These are phyloP conservation scores for Neodiprion virginianus DNA, from an alignment of 1,140 invertebrate genomes.

Conservation along the genomic window DNA sequence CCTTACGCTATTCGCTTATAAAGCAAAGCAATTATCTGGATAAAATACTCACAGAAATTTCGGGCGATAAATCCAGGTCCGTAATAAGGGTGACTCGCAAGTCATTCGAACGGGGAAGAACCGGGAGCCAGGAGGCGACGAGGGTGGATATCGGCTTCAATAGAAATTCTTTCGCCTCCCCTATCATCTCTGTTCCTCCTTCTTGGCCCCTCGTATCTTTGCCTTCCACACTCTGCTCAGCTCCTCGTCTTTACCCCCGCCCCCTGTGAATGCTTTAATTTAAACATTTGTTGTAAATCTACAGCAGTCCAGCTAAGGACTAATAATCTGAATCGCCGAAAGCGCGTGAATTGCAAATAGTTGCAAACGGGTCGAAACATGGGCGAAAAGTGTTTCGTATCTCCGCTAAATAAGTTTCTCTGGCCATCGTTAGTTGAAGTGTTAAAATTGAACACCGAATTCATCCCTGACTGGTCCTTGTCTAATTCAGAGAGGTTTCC, in stretches of 20 bases:
- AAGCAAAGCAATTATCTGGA: conserved; percentile 48
- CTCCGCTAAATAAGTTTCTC: no score
- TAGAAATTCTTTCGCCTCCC: conserved; percentile 48
- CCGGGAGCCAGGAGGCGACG: conserved; percentile 13
- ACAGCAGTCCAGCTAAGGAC: no score
- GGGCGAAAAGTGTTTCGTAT: no score
- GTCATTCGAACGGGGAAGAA: conserved; percentile 41
- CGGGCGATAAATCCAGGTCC: conserved; percentile 45
- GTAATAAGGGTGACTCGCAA: conserved; percentile 53
- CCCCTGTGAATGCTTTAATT: conserved; percentile 34
- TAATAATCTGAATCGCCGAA: no score
- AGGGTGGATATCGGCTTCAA: conserved; percentile 45
- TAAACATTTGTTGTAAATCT: conserved; percentile 40
- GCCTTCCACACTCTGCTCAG: no score
- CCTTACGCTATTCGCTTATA: conserved; percentile 38
- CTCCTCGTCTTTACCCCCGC: neutral
- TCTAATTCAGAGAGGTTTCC: neutral
- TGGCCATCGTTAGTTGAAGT: no score
- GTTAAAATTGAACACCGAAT: no score
- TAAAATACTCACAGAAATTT: conserved; percentile 51
- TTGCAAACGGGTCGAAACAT: no score
- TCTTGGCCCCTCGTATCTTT: neutral
- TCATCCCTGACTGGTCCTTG: no score
- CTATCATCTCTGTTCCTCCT: neutral
- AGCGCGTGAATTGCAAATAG: no score